A percentile compares a stretch with the other conserved stretches of the same genome.
Conservation (phyloP, 2,797 vertebrate genomes). For the Gymnothorax javanicus region DNA sequence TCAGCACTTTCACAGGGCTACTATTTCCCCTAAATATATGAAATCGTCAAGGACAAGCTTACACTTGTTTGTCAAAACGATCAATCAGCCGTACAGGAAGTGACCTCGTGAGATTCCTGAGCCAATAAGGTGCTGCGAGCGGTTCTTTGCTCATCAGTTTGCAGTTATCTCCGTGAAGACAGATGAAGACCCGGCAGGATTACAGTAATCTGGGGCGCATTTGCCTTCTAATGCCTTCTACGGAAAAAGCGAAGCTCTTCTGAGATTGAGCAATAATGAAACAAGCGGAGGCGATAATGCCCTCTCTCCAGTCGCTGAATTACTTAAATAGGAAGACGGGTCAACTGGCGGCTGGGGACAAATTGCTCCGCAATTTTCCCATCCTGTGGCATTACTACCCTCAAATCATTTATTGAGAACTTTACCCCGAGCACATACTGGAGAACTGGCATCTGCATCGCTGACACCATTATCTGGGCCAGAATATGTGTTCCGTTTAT, state of each 20-base stretch:
- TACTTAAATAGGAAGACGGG: background rate
- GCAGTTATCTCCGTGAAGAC: background rate
- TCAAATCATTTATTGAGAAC: background rate
- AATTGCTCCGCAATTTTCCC: background rate
- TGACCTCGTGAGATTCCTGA: background rate
- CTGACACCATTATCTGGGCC: background rate
- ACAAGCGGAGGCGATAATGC: background rate
- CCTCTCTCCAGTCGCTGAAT: background rate
- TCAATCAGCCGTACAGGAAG: background rate
- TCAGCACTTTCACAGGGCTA: background rate
- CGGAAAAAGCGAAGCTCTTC: background rate
- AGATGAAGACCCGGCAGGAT: background rate
- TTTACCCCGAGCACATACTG: background rate
- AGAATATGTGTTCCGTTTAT: background rate
- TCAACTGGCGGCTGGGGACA: conserved; percentile 1
- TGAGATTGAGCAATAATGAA: background rate
- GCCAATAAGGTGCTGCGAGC: background rate
- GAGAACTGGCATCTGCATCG: background rate
- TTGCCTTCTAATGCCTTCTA: background rate
- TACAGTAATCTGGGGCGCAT: conserved; percentile 10
- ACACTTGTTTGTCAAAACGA: background rate
- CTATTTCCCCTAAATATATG: background rate
- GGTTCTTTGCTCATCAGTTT: background rate
- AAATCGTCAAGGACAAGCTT: background rate
- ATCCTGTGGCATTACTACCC: background rate